Conservation (phyloP, 92 coral and sea anemone genomes). For the Epizoanthus fatuus region DNA sequence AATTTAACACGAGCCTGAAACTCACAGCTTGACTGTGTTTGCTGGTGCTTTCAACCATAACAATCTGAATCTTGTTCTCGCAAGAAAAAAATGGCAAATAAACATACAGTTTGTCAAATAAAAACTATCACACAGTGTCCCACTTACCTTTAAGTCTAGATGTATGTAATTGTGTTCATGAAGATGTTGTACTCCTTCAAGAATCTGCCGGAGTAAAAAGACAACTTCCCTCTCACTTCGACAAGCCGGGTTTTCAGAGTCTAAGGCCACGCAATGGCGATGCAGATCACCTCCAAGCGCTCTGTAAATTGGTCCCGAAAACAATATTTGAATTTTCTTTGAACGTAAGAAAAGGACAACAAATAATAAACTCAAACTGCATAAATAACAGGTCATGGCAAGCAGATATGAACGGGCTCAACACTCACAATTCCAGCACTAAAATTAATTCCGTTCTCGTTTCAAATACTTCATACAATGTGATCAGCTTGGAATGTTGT, state of each 20-base stretch:
- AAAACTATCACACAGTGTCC: background rate
- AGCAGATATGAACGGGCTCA: conserved; percentile 4
- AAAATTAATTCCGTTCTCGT: conserved; percentile 88
- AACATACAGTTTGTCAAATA: conserved; percentile 32
- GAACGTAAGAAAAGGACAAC: conserved; percentile 3
- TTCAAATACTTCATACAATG: conserved; percentile 89
- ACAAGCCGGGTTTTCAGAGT: conserved; percentile 87
- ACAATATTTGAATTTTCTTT: conserved; percentile 31
- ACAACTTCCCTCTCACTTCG: conserved; percentile 95
- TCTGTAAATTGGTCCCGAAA: conserved; percentile 60
- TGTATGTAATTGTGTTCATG: conserved; percentile 86
- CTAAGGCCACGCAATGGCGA: conserved; percentile 90
- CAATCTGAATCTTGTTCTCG: background rate
- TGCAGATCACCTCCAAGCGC: conserved; percentile 97
- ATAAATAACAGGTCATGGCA: conserved; percentile 29
- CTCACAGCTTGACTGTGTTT: conserved; percentile 36
- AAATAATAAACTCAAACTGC: conserved; percentile 45
- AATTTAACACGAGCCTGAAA: conserved; percentile 22
- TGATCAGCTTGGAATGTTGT: conserved; percentile 87
- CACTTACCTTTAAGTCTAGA: conserved; percentile 86
- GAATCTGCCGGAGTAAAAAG: conserved; percentile 85
- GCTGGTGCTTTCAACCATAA: conserved; percentile 31
- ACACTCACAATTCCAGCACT: conserved; percentile 79
- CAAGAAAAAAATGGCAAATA: conserved; percentile 6
- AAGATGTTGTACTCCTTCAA: conserved; percentile 88